Evolutionary conservation across 92 coral and sea anemone species (phyloP).

Genomic region (Micromussa lordhowensis): DNA sequence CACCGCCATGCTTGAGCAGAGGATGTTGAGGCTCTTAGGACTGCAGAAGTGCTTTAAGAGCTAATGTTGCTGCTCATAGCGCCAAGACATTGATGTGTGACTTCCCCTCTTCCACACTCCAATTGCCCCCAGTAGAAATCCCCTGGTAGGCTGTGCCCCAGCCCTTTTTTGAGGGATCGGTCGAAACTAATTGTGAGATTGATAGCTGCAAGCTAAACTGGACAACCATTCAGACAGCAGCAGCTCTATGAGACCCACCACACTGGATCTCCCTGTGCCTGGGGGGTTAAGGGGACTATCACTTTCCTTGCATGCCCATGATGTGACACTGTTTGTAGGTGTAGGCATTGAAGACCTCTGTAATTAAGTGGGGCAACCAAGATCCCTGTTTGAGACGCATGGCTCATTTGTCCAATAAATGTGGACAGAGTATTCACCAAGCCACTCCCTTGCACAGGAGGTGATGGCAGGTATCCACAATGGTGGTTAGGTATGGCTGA

Average conservation of each 20-base stretch:
- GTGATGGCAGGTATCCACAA: neutral
- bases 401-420: constrained; percentile 24
- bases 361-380: constrained; percentile 43
- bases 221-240: constrained; percentile 24
- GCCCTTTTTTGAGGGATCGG: constrained; percentile 56
- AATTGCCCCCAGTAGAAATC: constrained; percentile 43
- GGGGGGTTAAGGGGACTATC: constrained; percentile 1
- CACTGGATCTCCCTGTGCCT: constrained; percentile 25
- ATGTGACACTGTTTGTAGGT: constrained; percentile 32
- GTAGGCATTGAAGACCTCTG: constrained; percentile 27
- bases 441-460: constrained; percentile 10
- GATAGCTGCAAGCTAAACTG: constrained; percentile 16
- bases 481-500: constrained; percentile 12
- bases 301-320: constrained; percentile 13
- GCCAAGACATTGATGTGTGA: constrained; percentile 65
- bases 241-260: constrained; percentile 33
- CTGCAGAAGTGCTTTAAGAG: constrained; percentile 39
- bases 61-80: constrained; percentile 54
- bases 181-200: constrained; percentile 27
- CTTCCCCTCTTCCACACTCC: constrained; percentile 60
- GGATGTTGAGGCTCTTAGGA: neutral
- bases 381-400: constrained; percentile 42
- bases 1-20: constrained; percentile 48
- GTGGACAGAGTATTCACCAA: constrained; percentile 17
- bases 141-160: constrained; percentile 65